These are phyloP conservation scores for Macrotis lagotis DNA, from an alignment of 2,113 vertebrate genomes.

Conservation along the genomic window DNA sequence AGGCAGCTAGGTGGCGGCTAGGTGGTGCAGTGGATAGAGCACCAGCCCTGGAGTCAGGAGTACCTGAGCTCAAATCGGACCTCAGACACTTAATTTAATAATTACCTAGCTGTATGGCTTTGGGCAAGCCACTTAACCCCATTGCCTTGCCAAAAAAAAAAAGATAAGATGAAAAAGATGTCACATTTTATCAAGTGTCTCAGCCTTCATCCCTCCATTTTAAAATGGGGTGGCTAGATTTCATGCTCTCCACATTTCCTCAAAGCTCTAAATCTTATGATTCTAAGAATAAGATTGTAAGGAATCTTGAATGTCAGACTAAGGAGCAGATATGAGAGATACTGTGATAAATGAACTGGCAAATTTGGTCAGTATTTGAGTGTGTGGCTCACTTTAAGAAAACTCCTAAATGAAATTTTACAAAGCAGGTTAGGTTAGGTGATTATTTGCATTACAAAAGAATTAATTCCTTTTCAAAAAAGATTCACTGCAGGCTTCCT, in stretches of 20 bases:
- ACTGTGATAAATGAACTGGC: neutral
- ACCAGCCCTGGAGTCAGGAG: too few species aligned
- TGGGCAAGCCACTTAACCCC: too few species aligned
- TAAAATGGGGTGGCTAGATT: neutral
- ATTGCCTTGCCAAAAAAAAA: too few species aligned
- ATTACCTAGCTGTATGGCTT: too few species aligned
- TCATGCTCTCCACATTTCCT: neutral
- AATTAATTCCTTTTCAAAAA: neutral
- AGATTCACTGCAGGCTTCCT: neutral
- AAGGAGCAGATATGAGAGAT: neutral
- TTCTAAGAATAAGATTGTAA: neutral
- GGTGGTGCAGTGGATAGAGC: too few species aligned
- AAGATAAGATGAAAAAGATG: neutral
- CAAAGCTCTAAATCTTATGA: neutral
- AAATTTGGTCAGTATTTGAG: neutral
- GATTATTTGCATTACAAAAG: constrained; percentile 1
- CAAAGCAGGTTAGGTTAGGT: neutral
- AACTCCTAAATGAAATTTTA: neutral
- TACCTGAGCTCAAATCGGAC: too few species aligned
- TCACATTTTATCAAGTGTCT: too few species aligned
- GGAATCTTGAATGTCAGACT: neutral
- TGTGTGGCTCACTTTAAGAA: neutral
- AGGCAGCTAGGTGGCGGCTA: too few species aligned
- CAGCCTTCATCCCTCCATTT: too few species aligned
- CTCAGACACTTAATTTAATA: too few species aligned